Evolutionary conservation across 2,888 invertebrate species (phyloP).

Genomic region (Hoplodrina ambigua): DNA sequence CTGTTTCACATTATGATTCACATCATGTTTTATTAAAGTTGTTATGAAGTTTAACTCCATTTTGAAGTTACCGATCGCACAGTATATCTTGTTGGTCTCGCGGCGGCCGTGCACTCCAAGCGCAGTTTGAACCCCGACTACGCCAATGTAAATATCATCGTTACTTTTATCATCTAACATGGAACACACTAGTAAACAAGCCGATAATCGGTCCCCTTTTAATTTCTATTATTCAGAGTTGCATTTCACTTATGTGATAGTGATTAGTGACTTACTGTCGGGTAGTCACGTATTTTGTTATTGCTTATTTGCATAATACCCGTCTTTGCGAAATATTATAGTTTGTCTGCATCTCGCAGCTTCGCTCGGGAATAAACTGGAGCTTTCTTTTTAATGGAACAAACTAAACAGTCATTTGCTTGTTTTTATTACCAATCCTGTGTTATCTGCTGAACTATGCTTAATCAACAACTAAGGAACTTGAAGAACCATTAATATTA

Average conservation of each 20-base stretch:
- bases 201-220: constrained; percentile 69
- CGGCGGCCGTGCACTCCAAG: constrained; percentile 68
- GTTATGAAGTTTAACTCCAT: constrained; percentile 88
- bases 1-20: constrained; percentile 88
- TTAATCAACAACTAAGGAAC: too few species aligned
- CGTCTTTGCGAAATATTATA: constrained; percentile 26
- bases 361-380: not conserved
- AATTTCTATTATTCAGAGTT: constrained; percentile 54
- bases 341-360: not conserved
- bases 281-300: constrained; percentile 43
- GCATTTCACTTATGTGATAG: constrained; percentile 51
- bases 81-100: constrained; percentile 44
- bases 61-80: constrained; percentile 63
- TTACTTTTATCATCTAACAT: constrained; percentile 77
- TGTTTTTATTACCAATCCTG: too few species aligned
- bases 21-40: constrained; percentile 86
- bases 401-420: too few species aligned
- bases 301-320: constrained; percentile 41
- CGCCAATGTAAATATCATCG: constrained; percentile 76
- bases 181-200: constrained; percentile 75
- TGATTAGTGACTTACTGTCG: constrained; percentile 40
- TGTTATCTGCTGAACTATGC: too few species aligned
- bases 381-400: too few species aligned
- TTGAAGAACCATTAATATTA: too few species aligned
- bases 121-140: constrained; percentile 74